Percentiles rank a stretch among this genome's conserved stretches.
phyloP scores from a whole-genome alignment of 2,888 invertebrate species.

The Oeneis ivallda region DNA sequence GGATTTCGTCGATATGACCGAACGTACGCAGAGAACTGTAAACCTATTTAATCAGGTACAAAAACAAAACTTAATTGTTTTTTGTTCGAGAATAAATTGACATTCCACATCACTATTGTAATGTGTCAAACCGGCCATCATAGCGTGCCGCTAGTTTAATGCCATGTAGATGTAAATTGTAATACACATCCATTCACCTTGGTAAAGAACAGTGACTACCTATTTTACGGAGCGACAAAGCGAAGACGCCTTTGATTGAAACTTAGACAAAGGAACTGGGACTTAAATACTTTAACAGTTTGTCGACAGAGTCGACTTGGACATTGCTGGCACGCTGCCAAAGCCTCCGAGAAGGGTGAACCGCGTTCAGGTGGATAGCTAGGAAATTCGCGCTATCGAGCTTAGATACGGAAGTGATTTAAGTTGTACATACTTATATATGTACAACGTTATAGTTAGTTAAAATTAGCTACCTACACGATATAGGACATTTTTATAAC shows the following conservation, averaged over 20 bases:
- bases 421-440: background rate
- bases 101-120: no score
- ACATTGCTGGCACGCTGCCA: constrained; percentile 43
- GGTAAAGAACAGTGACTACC: constrained; percentile 26
- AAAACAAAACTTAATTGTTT: no score
- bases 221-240: constrained; percentile 30
- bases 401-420: constrained; percentile 18
- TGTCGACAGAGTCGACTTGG: constrained; percentile 36
- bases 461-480: no score
- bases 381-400: constrained; percentile 23
- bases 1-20: no score
- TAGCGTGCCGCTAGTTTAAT: no score
- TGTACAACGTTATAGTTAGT: background rate
- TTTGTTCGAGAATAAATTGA: no score
- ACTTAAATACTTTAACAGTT: constrained; percentile 46
- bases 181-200: constrained; percentile 16
- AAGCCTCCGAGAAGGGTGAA: constrained; percentile 34
- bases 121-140: no score
- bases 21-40: no score
- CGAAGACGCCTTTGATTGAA: constrained; percentile 40
- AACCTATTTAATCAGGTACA: no score
- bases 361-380: constrained; percentile 39
- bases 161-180: no score
- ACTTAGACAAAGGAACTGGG: constrained; percentile 42
- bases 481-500: background rate